Evolutionary conservation across 2,888 invertebrate genomes (phyloP), one percentile per base, ranked within the genome.

Genomic region (Byasa hedistus): DNA sequence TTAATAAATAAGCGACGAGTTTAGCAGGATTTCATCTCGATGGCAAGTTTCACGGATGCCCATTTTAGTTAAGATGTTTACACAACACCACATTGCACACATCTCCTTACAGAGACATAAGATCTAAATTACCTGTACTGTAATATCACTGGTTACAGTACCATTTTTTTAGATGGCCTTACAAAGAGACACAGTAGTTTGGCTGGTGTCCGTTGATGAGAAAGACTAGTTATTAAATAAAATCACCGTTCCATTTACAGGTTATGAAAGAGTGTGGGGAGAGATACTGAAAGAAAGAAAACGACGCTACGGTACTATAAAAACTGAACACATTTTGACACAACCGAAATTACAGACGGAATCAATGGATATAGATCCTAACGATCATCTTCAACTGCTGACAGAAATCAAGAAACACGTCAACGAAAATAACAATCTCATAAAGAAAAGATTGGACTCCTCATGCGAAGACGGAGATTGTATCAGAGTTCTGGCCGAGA

Each of bases 261-360:
- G 89, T 69, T 92, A 93, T 75, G 95, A 95, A 82, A 87, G 85
- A 61, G 90, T 91, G 58, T 95, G 95, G 95, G 89, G 92, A 73
- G 93, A 92, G 77, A 91, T 95, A 70, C 75, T 95, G 3, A 93
- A 93, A 77, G 95, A 95, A 72, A 91, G 95, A 59, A 90, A 92
- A 72, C 92, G 93, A 69, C 85, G 94, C 66, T 87, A 92, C 70
- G 90, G 92, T 62, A 84, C 77, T 72, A 84, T 80, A 51, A 61
- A 68, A 19, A 64, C 58, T 10, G 70, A 73, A 2, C 68, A 72
- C 3, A 69, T 68, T 36, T 64, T 70, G 17, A 78, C 77, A 51
- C 70, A 72, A 64, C 70, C 72, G 62, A 75, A 75, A 76, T 60
- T 71, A 39, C 66, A 70, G 36, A 66, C 68, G 23, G 71, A 75